phyloP scores from a whole-genome alignment of 2,113 vertebrate species.

The Mellivora capensis region DNA sequence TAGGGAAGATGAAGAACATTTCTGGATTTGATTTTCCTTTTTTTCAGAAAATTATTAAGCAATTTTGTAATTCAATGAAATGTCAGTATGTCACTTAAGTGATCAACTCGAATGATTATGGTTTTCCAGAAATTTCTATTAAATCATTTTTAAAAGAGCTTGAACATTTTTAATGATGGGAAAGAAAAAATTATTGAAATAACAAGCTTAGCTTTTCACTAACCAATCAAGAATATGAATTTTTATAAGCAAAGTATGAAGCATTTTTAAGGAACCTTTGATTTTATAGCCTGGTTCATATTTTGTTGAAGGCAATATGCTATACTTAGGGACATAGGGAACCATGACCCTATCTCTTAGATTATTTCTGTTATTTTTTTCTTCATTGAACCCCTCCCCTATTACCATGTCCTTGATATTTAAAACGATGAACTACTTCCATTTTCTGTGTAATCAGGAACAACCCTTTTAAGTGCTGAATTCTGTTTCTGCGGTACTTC shows the following conservation, averaged over 20 bases:
- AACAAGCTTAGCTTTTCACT: background rate
- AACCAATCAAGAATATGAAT: background rate
- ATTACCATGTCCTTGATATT: background rate
- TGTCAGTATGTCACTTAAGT: background rate
- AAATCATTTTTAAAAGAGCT: background rate
- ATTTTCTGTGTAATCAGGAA: background rate
- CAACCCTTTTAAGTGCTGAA: background rate
- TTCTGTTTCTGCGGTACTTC: background rate
- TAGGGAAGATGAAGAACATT: background rate
- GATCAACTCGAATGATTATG: constrained; percentile 10
- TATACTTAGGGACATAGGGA: background rate
- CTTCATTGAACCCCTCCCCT: background rate
- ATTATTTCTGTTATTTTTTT: background rate
- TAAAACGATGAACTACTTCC: background rate
- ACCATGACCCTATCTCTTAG: background rate
- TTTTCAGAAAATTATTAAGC: background rate
- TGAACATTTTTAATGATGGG: background rate
- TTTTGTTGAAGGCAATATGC: background rate
- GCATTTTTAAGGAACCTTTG: background rate
- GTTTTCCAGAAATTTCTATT: background rate
- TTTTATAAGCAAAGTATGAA: background rate
- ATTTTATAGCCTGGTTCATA: background rate
- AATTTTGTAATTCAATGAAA: background rate
- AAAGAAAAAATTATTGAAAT: background rate
- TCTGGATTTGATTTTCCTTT: background rate